phyloP scores from a whole-genome alignment of 2,797 vertebrate species.

The Acridotheres tristis region DNA sequence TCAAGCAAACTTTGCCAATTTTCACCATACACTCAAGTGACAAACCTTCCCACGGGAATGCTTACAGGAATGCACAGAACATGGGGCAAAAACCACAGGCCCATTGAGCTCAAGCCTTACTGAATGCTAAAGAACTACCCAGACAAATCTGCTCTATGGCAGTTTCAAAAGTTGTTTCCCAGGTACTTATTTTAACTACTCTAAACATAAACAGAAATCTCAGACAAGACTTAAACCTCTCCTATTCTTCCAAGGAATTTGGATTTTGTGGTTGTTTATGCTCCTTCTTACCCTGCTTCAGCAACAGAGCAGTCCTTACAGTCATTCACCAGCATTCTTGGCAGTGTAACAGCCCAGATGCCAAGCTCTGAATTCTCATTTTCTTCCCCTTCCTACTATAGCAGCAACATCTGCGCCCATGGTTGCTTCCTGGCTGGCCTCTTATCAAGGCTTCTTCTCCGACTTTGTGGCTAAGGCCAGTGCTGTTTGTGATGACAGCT shows the following conservation, averaged over 20 bases:
- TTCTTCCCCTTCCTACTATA: background rate
- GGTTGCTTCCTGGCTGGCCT: slow-evolving; percentile 54
- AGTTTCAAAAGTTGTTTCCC: background rate
- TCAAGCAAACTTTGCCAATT: background rate
- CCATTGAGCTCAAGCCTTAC: background rate
- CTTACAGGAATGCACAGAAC: background rate
- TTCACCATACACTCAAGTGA: background rate
- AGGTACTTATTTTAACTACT: background rate
- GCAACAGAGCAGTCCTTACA: background rate
- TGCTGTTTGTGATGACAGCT: slow-evolving; percentile 64
- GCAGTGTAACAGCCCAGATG: background rate
- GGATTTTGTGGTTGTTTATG: background rate
- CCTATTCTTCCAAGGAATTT: background rate
- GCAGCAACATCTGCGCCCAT: background rate
- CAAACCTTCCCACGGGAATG: background rate
- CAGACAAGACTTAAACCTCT: background rate
- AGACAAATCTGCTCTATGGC: background rate
- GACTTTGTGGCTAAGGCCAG: background rate
- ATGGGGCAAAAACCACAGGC: background rate
- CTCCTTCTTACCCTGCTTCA: background rate
- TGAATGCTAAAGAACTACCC: background rate
- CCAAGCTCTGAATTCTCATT: slow-evolving; percentile 38
- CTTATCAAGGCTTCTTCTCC: slow-evolving; percentile 43
- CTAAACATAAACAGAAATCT: background rate
- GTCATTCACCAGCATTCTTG: background rate